These are phyloP conservation scores for Salticus scenicus DNA, from an alignment of 2,888 invertebrate genomes.

Conservation along the genomic window DNA sequence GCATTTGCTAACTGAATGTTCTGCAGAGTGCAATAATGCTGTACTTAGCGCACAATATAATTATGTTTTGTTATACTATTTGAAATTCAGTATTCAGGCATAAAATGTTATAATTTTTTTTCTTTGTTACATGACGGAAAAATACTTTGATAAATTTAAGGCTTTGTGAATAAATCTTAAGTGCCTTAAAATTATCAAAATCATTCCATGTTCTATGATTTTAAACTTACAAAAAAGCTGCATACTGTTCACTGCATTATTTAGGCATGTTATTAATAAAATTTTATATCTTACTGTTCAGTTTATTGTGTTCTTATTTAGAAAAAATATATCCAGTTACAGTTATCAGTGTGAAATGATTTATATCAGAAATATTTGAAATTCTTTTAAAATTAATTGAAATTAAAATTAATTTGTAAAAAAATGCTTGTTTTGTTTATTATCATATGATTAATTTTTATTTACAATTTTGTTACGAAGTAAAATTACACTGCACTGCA, in stretches of 20 bases:
- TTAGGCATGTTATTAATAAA: slow-evolving; percentile 68
- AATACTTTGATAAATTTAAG: slow-evolving; percentile 68
- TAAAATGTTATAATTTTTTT: not conserved
- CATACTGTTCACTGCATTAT: slow-evolving; percentile 33
- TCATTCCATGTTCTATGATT: slow-evolving; percentile 42
- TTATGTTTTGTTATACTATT: slow-evolving; percentile 54
- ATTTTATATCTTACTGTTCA: slow-evolving; percentile 50
- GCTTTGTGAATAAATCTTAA: slow-evolving; percentile 35
- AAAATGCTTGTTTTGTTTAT: no score
- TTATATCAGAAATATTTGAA: no score
- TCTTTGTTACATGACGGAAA: slow-evolving; percentile 23
- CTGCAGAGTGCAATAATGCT: slow-evolving; percentile 68
- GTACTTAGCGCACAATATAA: slow-evolving; percentile 67
- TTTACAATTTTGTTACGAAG: no score
- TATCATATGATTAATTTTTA: no score
- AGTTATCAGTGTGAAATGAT: no score
- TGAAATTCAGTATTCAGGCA: slow-evolving; percentile 32
- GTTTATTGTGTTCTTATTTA: no score
- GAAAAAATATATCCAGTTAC: no score
- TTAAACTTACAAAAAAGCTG: slow-evolving; percentile 28
- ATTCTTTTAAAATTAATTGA: no score
- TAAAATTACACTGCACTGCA: no score
- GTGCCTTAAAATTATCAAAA: slow-evolving; percentile 69
- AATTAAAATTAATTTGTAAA: no score
- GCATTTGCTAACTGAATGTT: slow-evolving; percentile 44